These are phyloP conservation scores for Ptilodon capucinus DNA, from an alignment of 2,888 invertebrate species.

Conservation along the genomic window DNA sequence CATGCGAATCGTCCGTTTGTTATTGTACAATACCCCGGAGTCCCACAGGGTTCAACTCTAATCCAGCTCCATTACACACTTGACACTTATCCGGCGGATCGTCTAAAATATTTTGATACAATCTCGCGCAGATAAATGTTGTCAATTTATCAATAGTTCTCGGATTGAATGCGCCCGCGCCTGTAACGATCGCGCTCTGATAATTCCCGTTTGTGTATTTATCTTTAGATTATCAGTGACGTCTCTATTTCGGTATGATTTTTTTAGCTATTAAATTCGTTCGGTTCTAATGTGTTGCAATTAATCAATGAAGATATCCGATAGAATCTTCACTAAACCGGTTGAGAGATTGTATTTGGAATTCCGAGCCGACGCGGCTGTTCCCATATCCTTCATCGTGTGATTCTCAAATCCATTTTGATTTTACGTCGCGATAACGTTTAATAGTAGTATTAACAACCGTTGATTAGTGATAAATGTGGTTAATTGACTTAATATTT, in stretches of 20 bases:
- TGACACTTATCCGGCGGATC: constrained; percentile 73
- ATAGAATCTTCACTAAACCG: constrained; percentile 34
- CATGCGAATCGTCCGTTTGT: constrained; percentile 38
- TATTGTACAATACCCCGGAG: constrained; percentile 23
- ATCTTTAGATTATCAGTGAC: constrained; percentile 72
- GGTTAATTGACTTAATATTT: constrained; percentile 29
- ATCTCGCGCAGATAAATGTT: constrained; percentile 75
- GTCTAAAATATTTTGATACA: constrained; percentile 80
- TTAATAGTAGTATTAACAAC: not conserved
- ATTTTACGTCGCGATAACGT: not conserved
- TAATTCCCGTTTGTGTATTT: constrained; percentile 67
- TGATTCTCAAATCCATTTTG: not conserved
- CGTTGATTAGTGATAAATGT: constrained; percentile 15
- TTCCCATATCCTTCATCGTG: constrained; percentile 35
- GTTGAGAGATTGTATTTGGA: constrained; percentile 20
- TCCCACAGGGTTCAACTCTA: constrained; percentile 50
- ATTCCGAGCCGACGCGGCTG: constrained; percentile 18
- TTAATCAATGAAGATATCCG: constrained; percentile 37
- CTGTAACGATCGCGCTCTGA: constrained; percentile 55
- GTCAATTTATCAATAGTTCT: constrained; percentile 70
- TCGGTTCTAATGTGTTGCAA: constrained; percentile 55
- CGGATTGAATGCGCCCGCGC: constrained; percentile 43
- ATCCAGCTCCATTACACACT: constrained; percentile 58
- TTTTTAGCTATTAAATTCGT: constrained; percentile 52
- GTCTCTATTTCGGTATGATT: constrained; percentile 64